Percentiles rank a stretch among this genome's conserved stretches.
These are phyloP conservation scores for Seladonia tumulorum DNA, from an alignment of 2,888 invertebrate species.

Conservation along the genomic window DNA sequence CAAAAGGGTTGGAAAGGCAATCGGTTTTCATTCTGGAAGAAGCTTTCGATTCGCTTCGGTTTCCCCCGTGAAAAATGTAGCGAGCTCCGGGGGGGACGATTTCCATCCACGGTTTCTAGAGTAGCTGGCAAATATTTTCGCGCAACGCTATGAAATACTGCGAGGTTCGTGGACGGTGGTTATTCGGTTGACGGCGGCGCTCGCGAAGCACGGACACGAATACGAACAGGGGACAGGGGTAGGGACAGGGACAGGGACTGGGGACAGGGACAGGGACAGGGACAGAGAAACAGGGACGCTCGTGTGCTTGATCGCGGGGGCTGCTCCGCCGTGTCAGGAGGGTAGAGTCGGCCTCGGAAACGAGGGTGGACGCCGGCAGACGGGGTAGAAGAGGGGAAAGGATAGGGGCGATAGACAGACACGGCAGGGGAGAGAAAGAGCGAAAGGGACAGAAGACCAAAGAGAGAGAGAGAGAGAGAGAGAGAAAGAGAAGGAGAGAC, in stretches of 20 bases:
- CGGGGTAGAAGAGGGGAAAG: constrained; percentile 17
- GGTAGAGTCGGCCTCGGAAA: constrained; percentile 44
- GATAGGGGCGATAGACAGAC: constrained; percentile 4
- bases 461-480: neutral
- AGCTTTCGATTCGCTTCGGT: neutral
- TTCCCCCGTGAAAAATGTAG: neutral
- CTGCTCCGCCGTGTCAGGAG: constrained; percentile 55
- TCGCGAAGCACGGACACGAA: neutral
- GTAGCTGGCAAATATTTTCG: constrained; percentile 2
- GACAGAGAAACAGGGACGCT: neutral
- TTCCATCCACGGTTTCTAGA: too few species aligned
- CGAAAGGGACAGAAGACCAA: neutral
- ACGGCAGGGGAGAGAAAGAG: constrained; percentile 40
- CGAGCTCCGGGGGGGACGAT: neutral
- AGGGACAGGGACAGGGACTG: too few species aligned
- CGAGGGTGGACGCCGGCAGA: constrained; percentile 31
- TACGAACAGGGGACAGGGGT: too few species aligned
- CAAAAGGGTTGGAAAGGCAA: neutral
- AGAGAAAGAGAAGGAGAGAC: neutral
- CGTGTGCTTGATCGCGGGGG: constrained; percentile 36
- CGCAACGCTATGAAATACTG: neutral
- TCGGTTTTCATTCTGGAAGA: neutral
- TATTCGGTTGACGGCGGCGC: neutral
- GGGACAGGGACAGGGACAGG: too few species aligned
- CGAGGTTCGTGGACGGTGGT: neutral